A percentile compares a stretch with the other conserved stretches of the same genome.
phyloP scores from a whole-genome alignment of 2,888 invertebrate genomes.

The Idaea straminata region DNA sequence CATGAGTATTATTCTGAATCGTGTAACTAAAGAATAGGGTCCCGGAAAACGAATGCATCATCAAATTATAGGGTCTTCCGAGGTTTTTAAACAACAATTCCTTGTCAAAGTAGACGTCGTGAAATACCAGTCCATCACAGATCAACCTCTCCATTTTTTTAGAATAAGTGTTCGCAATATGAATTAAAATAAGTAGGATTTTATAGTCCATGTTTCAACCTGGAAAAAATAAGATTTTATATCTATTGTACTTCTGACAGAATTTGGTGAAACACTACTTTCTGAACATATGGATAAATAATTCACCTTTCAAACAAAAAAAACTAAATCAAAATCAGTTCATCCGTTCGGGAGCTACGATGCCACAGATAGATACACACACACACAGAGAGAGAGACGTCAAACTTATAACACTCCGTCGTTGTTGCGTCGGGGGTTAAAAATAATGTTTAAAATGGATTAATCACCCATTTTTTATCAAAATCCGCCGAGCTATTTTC shows the following conservation, averaged over 20 bases:
- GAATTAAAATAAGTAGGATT: neutral
- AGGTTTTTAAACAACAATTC: conserved; percentile 45
- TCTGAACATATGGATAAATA: no score
- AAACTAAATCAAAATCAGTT: no score
- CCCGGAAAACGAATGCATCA: conserved; percentile 60
- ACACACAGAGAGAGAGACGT: no score
- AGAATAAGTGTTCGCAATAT: conserved; percentile 9
- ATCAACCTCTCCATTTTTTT: conserved; percentile 26
- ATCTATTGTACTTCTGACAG: neutral
- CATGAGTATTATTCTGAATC: conserved; percentile 42
- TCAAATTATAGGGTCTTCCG: conserved; percentile 57
- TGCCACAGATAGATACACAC: no score
- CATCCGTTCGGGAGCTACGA: no score
- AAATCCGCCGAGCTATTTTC: no score
- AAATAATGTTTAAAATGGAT: no score
- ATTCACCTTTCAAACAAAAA: no score
- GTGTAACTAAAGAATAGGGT: conserved; percentile 66
- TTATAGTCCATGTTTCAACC: conserved; percentile 16
- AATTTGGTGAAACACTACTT: no score
- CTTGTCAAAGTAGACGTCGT: conserved; percentile 57
- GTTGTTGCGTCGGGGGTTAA: no score
- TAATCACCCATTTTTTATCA: no score
- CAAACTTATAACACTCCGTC: no score
- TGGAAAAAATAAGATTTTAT: conserved; percentile 20
- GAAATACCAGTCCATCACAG: conserved; percentile 60